Evolutionary conservation across 2,797 vertebrate species (phyloP).

Genomic region (Arrhamphus sclerolepis): DNA sequence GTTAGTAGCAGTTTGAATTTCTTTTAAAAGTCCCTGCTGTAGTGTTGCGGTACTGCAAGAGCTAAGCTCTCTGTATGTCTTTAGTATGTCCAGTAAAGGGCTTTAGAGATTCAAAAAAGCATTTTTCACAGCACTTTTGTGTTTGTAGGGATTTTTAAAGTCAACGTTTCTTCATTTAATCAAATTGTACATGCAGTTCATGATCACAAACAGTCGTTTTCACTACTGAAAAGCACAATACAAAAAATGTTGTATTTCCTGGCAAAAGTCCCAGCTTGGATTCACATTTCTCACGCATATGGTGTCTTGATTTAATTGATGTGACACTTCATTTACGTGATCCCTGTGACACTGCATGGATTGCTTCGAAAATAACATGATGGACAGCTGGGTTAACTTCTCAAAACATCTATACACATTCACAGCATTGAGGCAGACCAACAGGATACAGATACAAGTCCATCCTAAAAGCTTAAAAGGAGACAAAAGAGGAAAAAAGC

Average conservation of each 20-base stretch:
- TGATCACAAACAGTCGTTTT: not conserved
- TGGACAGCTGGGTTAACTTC: conserved; percentile 6
- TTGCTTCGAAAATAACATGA: conserved; percentile 13
- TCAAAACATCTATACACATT: no score
- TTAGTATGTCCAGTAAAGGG: conserved; percentile 14
- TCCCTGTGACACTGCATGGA: not conserved
- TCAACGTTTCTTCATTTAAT: conserved; percentile 20
- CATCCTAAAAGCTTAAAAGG: not conserved
- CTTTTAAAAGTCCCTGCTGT: conserved; percentile 12
- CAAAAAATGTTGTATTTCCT: not conserved
- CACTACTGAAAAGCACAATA: not conserved
- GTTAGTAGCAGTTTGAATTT: not conserved
- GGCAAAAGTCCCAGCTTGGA: conserved; percentile 1
- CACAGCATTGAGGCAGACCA: not conserved
- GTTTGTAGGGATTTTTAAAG: conserved; percentile 35
- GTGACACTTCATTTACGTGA: conserved; percentile 32
- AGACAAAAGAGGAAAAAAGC: no score
- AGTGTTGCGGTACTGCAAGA: conserved; percentile 9
- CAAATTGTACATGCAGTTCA: not conserved
- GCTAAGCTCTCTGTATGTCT: conserved; percentile 9
- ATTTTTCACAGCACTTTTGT: conserved; percentile 23
- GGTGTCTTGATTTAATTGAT: conserved; percentile 2
- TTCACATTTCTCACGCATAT: not conserved
- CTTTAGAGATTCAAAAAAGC: conserved; percentile 27
- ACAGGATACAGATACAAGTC: conserved; percentile 9